phyloP scores from a whole-genome alignment of 2,888 invertebrate genomes.

The Lucinisca nassula region DNA sequence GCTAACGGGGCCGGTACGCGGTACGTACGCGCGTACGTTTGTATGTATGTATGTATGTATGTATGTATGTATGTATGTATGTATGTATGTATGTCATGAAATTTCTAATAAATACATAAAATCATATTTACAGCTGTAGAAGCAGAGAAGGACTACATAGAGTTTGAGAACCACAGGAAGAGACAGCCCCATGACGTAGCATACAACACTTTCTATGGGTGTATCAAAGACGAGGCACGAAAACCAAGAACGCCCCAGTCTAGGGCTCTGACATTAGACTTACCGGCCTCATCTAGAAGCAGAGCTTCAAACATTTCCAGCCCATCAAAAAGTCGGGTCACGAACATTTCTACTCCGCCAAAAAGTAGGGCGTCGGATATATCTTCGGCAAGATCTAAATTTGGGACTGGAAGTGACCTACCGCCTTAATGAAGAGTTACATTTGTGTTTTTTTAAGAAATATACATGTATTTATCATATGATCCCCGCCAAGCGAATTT shows the following conservation, averaged over 20 bases:
- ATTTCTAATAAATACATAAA: no score
- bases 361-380: not conserved
- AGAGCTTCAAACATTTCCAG: not conserved
- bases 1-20: no score
- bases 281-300: not conserved
- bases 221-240: conserved; percentile 51
- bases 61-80: no score
- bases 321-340: not conserved
- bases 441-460: no score
- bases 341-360: not conserved
- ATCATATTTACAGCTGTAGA: conserved; percentile 66
- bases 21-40: no score
- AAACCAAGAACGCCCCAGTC: conserved; percentile 61
- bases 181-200: conserved; percentile 53
- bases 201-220: conserved; percentile 60
- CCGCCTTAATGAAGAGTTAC: no score
- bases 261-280: not conserved
- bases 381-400: not conserved
- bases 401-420: no score
- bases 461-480: no score
- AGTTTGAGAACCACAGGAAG: conserved; percentile 53
- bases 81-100: no score
- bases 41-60: no score
- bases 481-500: no score
- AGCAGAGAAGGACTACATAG: conserved; percentile 58